Conservation (phyloP, 2,888 invertebrate species). For the Teleogryllus oceanicus region DNA sequence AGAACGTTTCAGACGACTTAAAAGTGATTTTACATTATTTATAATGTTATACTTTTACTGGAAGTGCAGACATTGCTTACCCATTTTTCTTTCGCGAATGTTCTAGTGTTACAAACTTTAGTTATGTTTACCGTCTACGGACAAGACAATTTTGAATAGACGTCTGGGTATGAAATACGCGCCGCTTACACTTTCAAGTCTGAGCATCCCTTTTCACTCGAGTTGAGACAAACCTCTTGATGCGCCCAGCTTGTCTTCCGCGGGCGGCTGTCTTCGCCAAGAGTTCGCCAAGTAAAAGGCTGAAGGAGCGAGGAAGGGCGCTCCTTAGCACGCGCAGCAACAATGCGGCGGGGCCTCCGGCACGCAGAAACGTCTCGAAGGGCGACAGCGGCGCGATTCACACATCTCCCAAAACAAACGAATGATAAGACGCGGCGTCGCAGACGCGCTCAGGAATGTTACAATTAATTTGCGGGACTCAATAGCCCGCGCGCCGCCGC, state of each 20-base stretch:
- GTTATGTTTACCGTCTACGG: too few species aligned
- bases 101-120: too few species aligned
- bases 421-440: not conserved
- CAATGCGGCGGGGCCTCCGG: not conserved
- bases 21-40: too few species aligned
- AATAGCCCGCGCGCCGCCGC: not conserved
- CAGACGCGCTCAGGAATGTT: not conserved
- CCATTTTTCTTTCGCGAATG: too few species aligned
- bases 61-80: too few species aligned
- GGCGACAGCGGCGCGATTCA: not conserved
- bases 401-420: constrained; percentile 8
- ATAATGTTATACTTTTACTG: too few species aligned
- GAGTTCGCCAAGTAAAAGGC: not conserved
- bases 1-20: too few species aligned
- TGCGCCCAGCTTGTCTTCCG: too few species aligned
- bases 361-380: constrained; percentile 5
- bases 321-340: not conserved
- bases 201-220: not conserved
- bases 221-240: not conserved
- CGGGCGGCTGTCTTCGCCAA: not conserved
- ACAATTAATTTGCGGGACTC: constrained; percentile 2
- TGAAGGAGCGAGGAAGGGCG: not conserved
- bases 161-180: too few species aligned
- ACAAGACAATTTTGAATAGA: too few species aligned
- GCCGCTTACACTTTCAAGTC: too few species aligned